These are phyloP conservation scores for Ophonus ardosiacus DNA, from an alignment of 2,888 invertebrate species.

Conservation along the genomic window DNA sequence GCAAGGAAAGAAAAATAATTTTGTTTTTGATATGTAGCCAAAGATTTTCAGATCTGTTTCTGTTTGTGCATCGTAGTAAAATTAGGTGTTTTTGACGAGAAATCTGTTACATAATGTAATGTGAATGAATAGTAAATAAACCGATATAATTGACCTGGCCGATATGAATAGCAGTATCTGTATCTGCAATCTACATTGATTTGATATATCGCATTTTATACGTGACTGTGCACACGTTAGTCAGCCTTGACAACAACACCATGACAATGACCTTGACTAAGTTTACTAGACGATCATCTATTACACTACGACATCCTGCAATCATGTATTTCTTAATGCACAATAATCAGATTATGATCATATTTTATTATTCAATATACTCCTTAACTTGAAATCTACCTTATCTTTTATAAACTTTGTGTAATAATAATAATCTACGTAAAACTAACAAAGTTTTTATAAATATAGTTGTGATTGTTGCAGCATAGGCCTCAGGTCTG, in stretches of 20 bases:
- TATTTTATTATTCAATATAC: background rate
- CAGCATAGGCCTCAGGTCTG: background rate
- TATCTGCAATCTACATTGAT: background rate
- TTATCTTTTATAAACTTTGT: background rate
- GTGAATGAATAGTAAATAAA: background rate
- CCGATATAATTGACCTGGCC: background rate
- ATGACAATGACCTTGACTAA: slow-evolving; percentile 32
- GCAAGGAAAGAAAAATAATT: background rate
- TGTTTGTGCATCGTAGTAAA: background rate
- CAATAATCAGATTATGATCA: background rate
- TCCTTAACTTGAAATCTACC: background rate
- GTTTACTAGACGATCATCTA: background rate
- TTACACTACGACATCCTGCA: background rate
- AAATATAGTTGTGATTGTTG: background rate
- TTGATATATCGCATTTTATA: background rate
- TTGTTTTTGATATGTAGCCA: background rate
- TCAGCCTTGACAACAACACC: slow-evolving; percentile 28
- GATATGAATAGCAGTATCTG: background rate
- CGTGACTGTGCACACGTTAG: slow-evolving; percentile 24
- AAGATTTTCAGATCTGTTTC: background rate
- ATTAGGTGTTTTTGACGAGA: background rate
- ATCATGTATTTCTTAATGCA: background rate
- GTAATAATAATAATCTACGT: background rate
- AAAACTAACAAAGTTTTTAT: background rate
- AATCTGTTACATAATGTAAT: background rate